Percentiles rank a stretch among this genome's conserved stretches.
phyloP scores from a whole-genome alignment of 2,797 vertebrate species.

The Iguana delicatissima region DNA sequence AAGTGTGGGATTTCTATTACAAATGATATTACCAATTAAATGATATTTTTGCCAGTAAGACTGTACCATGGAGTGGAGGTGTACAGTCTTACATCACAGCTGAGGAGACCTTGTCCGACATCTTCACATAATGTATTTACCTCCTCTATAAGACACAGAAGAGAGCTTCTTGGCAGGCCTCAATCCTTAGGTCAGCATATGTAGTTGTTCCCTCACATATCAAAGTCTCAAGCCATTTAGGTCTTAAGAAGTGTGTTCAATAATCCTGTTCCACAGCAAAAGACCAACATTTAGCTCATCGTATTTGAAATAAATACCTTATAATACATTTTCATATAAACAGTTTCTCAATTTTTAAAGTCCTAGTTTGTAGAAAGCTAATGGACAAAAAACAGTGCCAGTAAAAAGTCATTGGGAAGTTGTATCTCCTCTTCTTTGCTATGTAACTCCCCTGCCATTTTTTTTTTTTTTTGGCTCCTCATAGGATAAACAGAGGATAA shows the following conservation, averaged over 20 bases:
- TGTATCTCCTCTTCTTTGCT: not conserved
- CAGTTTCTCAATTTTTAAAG: conserved; percentile 12
- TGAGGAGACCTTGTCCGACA: not conserved
- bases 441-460: not conserved
- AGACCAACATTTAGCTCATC: not conserved
- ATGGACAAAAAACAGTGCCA: not conserved
- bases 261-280: not conserved
- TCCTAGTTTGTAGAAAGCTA: too few species aligned
- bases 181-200: not conserved
- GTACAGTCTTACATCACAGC: too few species aligned
- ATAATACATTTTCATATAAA: not conserved
- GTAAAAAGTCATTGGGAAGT: not conserved
- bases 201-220: not conserved
- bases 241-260: not conserved
- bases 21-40: too few species aligned
- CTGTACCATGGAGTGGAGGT: too few species aligned
- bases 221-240: not conserved
- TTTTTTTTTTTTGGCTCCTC: not conserved
- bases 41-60: too few species aligned
- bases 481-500: conserved; percentile 9
- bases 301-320: not conserved
- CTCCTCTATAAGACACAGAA: not conserved
- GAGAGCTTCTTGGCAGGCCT: not conserved
- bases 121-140: not conserved
- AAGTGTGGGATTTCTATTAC: too few species aligned